phyloP scores from a whole-genome alignment of 2,113 vertebrate genomes.

The Brachypteracias leptosomus region DNA sequence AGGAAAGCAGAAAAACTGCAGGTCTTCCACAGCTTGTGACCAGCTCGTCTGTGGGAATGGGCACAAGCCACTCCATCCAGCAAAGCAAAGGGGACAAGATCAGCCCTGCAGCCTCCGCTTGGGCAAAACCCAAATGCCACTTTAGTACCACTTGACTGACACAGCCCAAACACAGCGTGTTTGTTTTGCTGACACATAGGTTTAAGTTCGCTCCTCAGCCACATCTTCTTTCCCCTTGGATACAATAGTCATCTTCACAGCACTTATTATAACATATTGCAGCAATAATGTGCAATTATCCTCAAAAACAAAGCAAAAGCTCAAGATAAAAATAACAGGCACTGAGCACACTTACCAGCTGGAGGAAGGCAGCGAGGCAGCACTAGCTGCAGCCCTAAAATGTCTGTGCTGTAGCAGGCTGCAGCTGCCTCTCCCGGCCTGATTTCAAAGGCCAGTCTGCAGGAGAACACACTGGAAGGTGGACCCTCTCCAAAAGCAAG shows the following conservation, averaged over 20 bases:
- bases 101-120: background rate
- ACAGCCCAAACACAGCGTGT: background rate
- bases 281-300: constrained; percentile 56
- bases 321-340: constrained; percentile 65
- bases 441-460: background rate
- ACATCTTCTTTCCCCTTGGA: constrained; percentile 49
- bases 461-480: rapidly evolving
- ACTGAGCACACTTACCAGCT: constrained; percentile 55
- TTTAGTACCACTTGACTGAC: constrained; percentile 21
- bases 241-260: constrained; percentile 47
- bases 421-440: background rate
- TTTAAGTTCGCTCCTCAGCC: constrained; percentile 39
- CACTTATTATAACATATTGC: constrained; percentile 62
- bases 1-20: rapidly evolving
- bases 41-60: rapidly evolving
- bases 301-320: constrained; percentile 66
- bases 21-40: background rate
- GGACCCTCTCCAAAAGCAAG: background rate
- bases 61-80: background rate
- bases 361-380: constrained; percentile 17
- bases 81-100: background rate
- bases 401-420: background rate
- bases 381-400: constrained; percentile 6
- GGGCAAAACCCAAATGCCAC: background rate
- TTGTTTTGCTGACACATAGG: constrained; percentile 34